phyloP scores from a whole-genome alignment of 2,113 vertebrate genomes.

The Oostethus manadensis region DNA sequence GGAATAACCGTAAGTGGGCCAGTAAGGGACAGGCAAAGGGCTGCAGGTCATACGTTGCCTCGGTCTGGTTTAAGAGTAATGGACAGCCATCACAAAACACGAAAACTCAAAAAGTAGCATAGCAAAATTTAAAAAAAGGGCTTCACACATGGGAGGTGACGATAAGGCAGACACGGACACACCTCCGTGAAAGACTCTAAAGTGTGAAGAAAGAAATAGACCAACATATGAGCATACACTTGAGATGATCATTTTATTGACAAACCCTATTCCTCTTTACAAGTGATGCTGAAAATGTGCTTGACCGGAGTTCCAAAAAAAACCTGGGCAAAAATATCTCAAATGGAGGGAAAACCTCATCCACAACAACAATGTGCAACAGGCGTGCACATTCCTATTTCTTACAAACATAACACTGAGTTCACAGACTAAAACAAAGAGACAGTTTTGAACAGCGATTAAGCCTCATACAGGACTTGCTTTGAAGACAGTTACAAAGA shows the following conservation, averaged over 20 bases:
- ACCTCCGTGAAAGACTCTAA: slow-evolving; percentile 40
- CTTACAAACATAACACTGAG: slow-evolving; percentile 58
- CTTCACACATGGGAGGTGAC: slow-evolving; percentile 24
- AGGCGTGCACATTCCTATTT: slow-evolving; percentile 52
- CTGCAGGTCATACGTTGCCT: no score
- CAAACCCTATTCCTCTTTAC: slow-evolving; percentile 69
- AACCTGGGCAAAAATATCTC: slow-evolving; percentile 48
- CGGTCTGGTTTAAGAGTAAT: slow-evolving; percentile 18
- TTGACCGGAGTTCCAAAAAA: slow-evolving; percentile 51
- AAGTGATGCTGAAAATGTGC: slow-evolving; percentile 62
- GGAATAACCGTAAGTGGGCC: no score
- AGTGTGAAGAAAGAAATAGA: slow-evolving; percentile 60
- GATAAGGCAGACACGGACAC: slow-evolving; percentile 23
- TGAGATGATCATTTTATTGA: slow-evolving; percentile 71
- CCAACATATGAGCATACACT: slow-evolving; percentile 61
- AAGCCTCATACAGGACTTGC: slow-evolving; percentile 55
- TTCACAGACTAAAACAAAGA: slow-evolving; percentile 55
- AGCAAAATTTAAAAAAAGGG: slow-evolving; percentile 33
- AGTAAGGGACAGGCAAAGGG: no score
- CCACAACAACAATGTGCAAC: slow-evolving; percentile 48
- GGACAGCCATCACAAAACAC: slow-evolving; percentile 62
- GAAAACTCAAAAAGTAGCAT: slow-evolving; percentile 5
- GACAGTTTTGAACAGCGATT: slow-evolving; percentile 60
- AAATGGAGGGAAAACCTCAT: slow-evolving; percentile 34
- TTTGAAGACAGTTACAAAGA: slow-evolving; percentile 60